Conservation (phyloP, 2,888 invertebrate genomes). For the Limenitis camilla region DNA sequence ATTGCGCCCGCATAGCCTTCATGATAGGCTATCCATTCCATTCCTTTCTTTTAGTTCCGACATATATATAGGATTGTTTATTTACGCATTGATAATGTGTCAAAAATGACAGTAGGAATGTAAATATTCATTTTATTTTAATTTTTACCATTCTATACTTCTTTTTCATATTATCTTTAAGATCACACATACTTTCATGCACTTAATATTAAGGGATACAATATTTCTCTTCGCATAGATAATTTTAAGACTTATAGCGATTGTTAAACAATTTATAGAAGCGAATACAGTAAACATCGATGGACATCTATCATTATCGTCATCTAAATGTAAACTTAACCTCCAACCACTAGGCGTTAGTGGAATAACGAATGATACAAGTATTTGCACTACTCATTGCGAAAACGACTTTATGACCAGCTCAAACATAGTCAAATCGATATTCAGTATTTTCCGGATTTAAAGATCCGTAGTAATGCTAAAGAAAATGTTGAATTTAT, state of each 20-base stretch:
- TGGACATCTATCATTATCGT: constrained; percentile 26
- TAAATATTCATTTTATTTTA: no score
- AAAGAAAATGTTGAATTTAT: no score
- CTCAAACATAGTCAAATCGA: neutral
- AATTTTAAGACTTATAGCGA: constrained; percentile 19
- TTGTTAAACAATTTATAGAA: constrained; percentile 27
- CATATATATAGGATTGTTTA: no score
- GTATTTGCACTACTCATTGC: constrained; percentile 18
- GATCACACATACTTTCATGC: no score
- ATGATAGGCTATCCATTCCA: no score
- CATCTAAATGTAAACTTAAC: constrained; percentile 23
- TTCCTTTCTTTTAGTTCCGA: no score
- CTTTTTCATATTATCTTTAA: no score
- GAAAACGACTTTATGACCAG: neutral
- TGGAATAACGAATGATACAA: constrained; percentile 5
- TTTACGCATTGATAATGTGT: no score
- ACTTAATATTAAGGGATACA: neutral
- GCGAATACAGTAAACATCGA: constrained; percentile 24
- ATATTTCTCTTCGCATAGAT: constrained; percentile 6
- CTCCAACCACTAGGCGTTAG: constrained; percentile 14
- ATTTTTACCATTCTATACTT: no score
- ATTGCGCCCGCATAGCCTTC: no score
- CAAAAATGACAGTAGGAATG: no score
- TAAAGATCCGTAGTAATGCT: no score
- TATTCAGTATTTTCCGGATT: neutral